Evolutionary conservation across 2,888 invertebrate species (phyloP), one percentile per base, ranked within the genome.

Genomic region (Parapristionchus giblindavisi): DNA sequence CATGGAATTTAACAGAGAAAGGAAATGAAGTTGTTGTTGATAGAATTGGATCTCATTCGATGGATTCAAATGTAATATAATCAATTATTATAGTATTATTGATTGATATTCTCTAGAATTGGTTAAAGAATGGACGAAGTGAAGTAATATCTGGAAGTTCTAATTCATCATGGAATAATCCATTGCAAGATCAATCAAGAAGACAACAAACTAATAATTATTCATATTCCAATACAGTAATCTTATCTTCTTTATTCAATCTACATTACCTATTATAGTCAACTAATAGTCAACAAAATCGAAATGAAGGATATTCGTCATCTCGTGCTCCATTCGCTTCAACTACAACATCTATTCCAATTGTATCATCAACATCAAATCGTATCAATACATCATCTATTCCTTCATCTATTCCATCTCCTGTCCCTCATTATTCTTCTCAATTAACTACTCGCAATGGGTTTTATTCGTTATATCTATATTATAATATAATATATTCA

Each of bases 1-100:
- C 83, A 68, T 83, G 83, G 83, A 83, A 80, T 14, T 76, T 83
- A 27, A 81, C 76, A 60, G 83, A 83, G 66, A 83, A 83, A 60
- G 81, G 81, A 75, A 83, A 83, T 73, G 80, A 83, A 72, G 79
- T 83, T 65, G 76, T 56, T 17, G 71, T 71, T 1, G 71, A 71
- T 40, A n/a, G 56, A 4, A 56, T 56, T 21, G 56, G 40, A 17
- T 66, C 66, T 51, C n/a, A n/a, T n/a, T n/a, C n/a, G n/a, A n/a
- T n/a, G n/a, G n/a, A n/a, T n/a, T n/a, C n/a, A n/a, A n/a, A n/a
- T n/a, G n/a, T n/a, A n/a, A n/a, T n/a, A n/a, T n/a, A n/a, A n/a
- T n/a, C n/a, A n/a, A n/a, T n/a, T 6, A 54, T 6, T n/a, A 54
- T 24, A 24, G 56, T n/a, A 54, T n/a, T n/a, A 54, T 54, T n/a